A percentile compares a stretch with the other conserved stretches of the same genome.
Evolutionary conservation across 2,797 vertebrate genomes (phyloP).

Genomic region (Psittacula derbiana): DNA sequence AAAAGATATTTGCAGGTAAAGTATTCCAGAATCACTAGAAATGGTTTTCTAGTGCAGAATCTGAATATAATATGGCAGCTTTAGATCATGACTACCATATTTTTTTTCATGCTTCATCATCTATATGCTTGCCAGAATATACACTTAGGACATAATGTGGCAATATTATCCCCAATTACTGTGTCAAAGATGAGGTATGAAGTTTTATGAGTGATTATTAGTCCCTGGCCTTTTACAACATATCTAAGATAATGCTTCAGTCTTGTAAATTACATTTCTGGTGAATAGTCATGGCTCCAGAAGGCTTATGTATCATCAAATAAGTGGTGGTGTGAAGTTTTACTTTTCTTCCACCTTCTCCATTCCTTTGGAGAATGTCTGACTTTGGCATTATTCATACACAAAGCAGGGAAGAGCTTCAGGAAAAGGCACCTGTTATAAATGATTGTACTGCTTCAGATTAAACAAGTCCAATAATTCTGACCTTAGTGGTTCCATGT

Average conservation of each 20-base stretch:
- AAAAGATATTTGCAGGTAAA: neutral
- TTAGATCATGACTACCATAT: neutral
- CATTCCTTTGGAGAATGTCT: neutral
- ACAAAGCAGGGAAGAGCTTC: neutral
- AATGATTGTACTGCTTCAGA: neutral
- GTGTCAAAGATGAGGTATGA: neutral
- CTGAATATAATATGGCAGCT: neutral
- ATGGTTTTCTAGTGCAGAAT: neutral
- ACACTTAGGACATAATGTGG: neutral
- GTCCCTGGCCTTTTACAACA: neutral
- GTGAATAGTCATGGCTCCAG: neutral
- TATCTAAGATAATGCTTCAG: neutral
- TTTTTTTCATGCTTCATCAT: neutral
- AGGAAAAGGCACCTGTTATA: neutral
- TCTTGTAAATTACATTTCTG: neutral
- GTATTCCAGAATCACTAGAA: neutral
- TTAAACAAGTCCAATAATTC: neutral
- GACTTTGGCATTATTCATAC: neutral
- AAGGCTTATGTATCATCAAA: neutral
- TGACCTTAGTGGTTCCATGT: neutral
- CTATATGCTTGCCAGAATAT: neutral
- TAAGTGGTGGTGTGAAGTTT: neutral
- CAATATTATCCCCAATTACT: neutral
- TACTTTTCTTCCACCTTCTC: neutral
- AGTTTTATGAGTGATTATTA: neutral